These are phyloP conservation scores for Pygmarrhopalites habei DNA, from an alignment of 1,140 invertebrate species.

Conservation along the genomic window DNA sequence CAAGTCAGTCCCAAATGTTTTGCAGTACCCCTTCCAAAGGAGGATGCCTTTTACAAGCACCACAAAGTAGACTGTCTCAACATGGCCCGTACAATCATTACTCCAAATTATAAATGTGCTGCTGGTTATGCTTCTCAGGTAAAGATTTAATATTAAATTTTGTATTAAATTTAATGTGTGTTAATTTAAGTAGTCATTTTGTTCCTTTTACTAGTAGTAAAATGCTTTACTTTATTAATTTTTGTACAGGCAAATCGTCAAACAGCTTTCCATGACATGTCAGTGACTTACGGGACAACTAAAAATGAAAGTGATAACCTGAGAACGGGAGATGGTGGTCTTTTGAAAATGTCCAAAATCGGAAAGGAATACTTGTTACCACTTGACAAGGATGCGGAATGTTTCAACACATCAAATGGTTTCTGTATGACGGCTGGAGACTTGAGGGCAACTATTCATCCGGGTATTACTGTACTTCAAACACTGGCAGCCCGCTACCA, in stretches of 20 bases:
- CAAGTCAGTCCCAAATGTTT: conserved; percentile 49
- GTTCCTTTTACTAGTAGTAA: conserved; percentile 5
- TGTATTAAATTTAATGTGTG: no score
- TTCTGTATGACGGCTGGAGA: conserved; percentile 46
- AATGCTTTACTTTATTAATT: not conserved
- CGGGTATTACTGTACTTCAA: conserved; percentile 46
- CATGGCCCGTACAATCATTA: conserved; percentile 43
- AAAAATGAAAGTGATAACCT: conserved; percentile 41
- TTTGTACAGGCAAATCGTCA: conserved; percentile 31
- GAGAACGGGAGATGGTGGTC: conserved; percentile 41
- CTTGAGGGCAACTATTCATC: conserved; percentile 49
- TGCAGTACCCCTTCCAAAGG: conserved; percentile 47
- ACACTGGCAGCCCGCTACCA: conserved; percentile 50
- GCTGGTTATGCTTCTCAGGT: conserved; percentile 43
- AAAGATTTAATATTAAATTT: not conserved
- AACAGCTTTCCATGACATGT: conserved; percentile 38
- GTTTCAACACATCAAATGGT: conserved; percentile 25
- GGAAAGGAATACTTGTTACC: conserved; percentile 30
- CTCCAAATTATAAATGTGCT: conserved; percentile 43
- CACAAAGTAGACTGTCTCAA: conserved; percentile 43
- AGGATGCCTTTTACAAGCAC: conserved; percentile 46
- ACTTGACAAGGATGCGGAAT: conserved; percentile 28
- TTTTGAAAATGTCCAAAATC: conserved; percentile 37
- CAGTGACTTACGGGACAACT: conserved; percentile 37
- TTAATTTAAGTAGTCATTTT: not conserved